A percentile compares a stretch with the other conserved stretches of the same genome.
These are phyloP conservation scores for Aricia agestis DNA, from an alignment of 1,140 invertebrate species.

Conservation along the genomic window DNA sequence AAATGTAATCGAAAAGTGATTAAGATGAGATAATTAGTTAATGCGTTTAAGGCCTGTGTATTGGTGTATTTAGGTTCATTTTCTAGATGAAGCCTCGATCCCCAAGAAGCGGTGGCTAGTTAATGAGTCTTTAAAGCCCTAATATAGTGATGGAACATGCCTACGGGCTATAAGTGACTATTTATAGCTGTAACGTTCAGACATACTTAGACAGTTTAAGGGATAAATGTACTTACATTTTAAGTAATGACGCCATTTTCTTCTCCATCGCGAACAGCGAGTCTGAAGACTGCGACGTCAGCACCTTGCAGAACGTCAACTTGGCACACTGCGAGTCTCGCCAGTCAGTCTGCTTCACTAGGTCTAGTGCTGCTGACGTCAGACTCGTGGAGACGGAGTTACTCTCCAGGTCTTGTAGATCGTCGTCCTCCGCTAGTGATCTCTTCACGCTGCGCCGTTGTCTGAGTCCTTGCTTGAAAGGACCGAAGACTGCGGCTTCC, in stretches of 20 bases:
- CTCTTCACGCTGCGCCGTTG: slow-evolving; percentile 50
- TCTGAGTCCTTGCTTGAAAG: slow-evolving; percentile 41
- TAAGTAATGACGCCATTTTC: slow-evolving; percentile 82
- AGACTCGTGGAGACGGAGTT: slow-evolving; percentile 53
- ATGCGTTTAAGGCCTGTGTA: too few relatives aligned
- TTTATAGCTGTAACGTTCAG: too few relatives aligned
- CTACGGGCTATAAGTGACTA: too few relatives aligned
- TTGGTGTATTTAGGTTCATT: too few relatives aligned
- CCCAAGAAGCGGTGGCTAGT: too few relatives aligned
- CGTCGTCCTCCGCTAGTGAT: slow-evolving; percentile 66
- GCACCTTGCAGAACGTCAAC: slow-evolving; percentile 84
- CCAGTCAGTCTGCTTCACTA: slow-evolving; percentile 79
- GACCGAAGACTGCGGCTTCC: slow-evolving; percentile 45
- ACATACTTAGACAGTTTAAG: neutral
- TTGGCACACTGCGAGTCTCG: slow-evolving; percentile 85
- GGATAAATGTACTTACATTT: slow-evolving; percentile 79
- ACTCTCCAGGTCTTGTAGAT: slow-evolving; percentile 76
- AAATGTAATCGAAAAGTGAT: too few relatives aligned
- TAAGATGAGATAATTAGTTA: too few relatives aligned
- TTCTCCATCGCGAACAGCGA: slow-evolving; percentile 85
- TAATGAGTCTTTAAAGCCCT: too few relatives aligned
- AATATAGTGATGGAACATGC: too few relatives aligned
- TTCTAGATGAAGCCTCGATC: too few relatives aligned
- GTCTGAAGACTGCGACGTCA: slow-evolving; percentile 80
- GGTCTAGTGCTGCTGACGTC: slow-evolving; percentile 53